Evolutionary conservation across 2,113 vertebrate genomes (phyloP).

Genomic region (Pantherophis guttatus): DNA sequence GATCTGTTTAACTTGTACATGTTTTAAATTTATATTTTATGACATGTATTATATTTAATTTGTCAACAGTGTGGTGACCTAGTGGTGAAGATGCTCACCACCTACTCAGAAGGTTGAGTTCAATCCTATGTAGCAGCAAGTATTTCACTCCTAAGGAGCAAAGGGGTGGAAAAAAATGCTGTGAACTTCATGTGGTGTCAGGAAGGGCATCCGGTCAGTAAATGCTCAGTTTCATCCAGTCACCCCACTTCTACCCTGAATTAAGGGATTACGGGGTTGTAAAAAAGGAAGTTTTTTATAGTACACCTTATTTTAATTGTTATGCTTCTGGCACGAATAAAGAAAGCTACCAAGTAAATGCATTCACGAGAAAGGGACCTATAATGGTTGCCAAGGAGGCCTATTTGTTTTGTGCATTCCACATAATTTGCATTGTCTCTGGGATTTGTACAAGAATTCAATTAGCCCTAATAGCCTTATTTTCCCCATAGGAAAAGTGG

Average conservation of each 20-base stretch:
- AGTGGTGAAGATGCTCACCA: not conserved
- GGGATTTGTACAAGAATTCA: not conserved
- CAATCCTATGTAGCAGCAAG: not conserved
- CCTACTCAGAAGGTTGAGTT: not conserved
- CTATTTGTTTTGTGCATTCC: not conserved
- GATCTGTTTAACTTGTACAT: too few relatives aligned
- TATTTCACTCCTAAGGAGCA: not conserved
- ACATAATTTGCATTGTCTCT: not conserved
- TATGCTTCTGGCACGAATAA: not conserved
- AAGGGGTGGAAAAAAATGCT: fast-evolving
- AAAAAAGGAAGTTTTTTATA: not conserved
- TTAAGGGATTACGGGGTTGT: not conserved
- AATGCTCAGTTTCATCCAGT: not conserved
- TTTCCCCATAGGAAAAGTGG: not conserved
- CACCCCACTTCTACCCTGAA: not conserved
- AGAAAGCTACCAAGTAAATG: not conserved
- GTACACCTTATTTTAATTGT: not conserved
- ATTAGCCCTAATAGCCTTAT: not conserved
- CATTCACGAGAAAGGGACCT: not conserved
- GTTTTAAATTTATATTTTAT: too few relatives aligned
- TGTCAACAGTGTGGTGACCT: not conserved
- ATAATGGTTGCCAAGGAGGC: not conserved
- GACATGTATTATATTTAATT: not conserved
- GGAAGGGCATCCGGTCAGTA: not conserved
- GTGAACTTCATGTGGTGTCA: not conserved